Conservation (phyloP, 2,113 vertebrate genomes). For the Thamnophis sirtalis region DNA sequence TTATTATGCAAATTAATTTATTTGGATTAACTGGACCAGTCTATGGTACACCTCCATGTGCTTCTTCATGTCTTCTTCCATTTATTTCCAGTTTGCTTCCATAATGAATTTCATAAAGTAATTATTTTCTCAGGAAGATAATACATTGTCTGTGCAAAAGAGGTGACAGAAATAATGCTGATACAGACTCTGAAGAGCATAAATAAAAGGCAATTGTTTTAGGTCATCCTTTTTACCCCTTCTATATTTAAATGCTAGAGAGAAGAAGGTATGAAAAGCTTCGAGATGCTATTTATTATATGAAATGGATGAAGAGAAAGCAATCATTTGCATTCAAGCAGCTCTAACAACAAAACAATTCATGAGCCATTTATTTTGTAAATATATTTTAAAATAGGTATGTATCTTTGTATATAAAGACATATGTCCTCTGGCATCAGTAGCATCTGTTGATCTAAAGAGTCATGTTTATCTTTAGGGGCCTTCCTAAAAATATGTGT, state of each 20-base stretch:
- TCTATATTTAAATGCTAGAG: conserved; percentile 32
- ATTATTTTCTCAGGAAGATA: not conserved
- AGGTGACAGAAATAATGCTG: not conserved
- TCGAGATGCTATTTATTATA: conserved; percentile 52
- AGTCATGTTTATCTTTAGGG: not conserved
- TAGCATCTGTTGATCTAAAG: not conserved
- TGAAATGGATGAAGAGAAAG: conserved; percentile 42
- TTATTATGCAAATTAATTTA: not conserved
- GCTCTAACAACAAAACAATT: conserved; percentile 44
- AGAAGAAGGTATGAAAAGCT: conserved; percentile 35
- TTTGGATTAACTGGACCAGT: not conserved
- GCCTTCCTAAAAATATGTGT: not conserved
- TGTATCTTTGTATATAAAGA: conserved; percentile 38
- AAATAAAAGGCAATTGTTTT: conserved; percentile 25
- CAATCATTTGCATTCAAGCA: conserved; percentile 26
- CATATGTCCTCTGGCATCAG: conserved; percentile 20
- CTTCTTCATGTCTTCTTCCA: not conserved
- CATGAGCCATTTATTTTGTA: conserved; percentile 42
- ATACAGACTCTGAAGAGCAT: conserved; percentile 7
- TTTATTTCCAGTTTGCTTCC: not conserved
- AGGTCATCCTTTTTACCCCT: not conserved
- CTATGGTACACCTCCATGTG: not conserved
- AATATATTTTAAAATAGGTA: conserved; percentile 25
- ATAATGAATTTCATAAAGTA: not conserved
- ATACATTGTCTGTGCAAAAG: not conserved